Conservation (phyloP, 2,797 vertebrate species). For the Pseudotriccus pelzelni region DNA sequence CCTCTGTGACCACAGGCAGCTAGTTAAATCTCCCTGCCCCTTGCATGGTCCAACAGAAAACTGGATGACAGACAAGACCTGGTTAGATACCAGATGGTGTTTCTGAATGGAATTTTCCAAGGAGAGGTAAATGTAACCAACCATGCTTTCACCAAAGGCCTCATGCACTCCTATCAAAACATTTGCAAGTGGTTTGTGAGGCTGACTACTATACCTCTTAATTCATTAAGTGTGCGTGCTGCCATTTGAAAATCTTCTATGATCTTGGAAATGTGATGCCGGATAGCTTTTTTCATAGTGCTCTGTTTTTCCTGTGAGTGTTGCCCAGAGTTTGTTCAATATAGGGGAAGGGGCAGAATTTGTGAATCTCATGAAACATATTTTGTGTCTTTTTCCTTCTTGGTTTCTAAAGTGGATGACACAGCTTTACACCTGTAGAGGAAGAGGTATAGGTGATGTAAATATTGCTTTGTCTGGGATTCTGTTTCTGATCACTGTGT, state of each 20-base stretch:
- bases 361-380: neutral
- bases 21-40: neutral
- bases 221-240: neutral
- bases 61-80: neutral
- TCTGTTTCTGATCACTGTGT: neutral
- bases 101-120: slow-evolving; percentile 23
- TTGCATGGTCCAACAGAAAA: slow-evolving; percentile 20
- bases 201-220: neutral
- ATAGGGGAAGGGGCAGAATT: neutral
- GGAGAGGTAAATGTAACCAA: neutral
- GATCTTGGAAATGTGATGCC: neutral
- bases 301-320: neutral
- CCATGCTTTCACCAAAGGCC: neutral
- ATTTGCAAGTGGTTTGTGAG: neutral
- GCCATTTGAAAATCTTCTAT: neutral
- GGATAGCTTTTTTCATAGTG: neutral
- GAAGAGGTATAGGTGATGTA: neutral
- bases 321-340: neutral
- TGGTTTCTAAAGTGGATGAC: neutral
- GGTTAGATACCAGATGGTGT: slow-evolving; percentile 21
- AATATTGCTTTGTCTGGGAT: neutral
- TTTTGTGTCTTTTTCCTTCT: neutral
- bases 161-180: neutral
- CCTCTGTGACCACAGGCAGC: neutral
- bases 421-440: neutral